A percentile compares a stretch with the other conserved stretches of the same genome.
These are phyloP conservation scores for Eudorcas thomsonii DNA, from an alignment of 2,113 vertebrate species.

Conservation along the genomic window DNA sequence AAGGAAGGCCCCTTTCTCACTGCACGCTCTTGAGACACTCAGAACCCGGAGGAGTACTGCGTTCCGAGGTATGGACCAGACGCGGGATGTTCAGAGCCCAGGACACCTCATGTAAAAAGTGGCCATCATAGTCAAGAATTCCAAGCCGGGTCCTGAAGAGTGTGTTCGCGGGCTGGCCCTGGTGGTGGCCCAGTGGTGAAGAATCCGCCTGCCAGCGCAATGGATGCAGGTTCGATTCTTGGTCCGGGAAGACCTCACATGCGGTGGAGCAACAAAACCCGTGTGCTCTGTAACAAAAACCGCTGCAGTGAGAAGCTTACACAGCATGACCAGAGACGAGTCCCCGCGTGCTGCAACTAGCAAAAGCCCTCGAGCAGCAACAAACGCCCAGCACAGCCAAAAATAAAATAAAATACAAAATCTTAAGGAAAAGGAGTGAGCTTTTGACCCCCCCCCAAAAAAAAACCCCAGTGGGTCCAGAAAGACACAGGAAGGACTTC, in stretches of 20 bases:
- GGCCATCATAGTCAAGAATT: accelerated
- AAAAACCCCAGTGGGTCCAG: neutral
- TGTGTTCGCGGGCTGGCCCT: neutral
- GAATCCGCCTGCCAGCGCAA: neutral
- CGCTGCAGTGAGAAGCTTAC: accelerated
- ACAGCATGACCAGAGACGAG: neutral
- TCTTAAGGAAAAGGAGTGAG: neutral
- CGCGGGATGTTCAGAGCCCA: accelerated
- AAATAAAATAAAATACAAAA: neutral
- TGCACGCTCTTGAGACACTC: accelerated
- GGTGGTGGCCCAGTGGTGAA: neutral
- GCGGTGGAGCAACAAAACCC: neutral
- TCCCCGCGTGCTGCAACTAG: accelerated
- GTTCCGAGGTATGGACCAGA: accelerated
- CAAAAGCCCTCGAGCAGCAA: neutral
- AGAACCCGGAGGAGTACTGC: accelerated
- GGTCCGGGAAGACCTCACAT: neutral
- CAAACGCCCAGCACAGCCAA: neutral
- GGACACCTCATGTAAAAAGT: accelerated
- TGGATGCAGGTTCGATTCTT: neutral
- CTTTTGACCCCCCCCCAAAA: neutral
- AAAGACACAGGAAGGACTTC: neutral
- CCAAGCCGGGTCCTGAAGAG: neutral
- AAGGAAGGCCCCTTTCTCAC: neutral
- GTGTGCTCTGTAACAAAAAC: neutral